Evolutionary conservation across 2,888 invertebrate genomes (phyloP).

Genomic region (Chrysolina oricalcia): DNA sequence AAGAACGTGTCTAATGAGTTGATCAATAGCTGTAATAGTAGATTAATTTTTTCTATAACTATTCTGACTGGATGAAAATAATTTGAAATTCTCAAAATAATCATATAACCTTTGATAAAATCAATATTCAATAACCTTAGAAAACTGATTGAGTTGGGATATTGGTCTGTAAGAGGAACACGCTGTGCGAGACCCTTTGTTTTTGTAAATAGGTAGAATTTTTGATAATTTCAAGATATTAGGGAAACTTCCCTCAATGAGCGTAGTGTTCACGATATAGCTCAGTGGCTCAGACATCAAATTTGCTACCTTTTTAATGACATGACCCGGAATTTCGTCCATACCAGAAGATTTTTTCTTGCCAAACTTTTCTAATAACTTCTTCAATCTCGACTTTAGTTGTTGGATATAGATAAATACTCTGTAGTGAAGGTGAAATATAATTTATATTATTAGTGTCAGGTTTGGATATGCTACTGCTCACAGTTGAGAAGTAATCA

Average conservation of each 20-base stretch:
- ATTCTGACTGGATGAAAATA: too few species aligned
- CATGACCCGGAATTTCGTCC: conserved; percentile 14
- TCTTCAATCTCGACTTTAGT: not conserved
- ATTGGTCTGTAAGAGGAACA: conserved; percentile 21
- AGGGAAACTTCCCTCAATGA: conserved; percentile 23
- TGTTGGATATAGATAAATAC: too few species aligned
- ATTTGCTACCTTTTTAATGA: conserved; percentile 21
- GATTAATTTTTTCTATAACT: not conserved
- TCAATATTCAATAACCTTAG: conserved; percentile 23
- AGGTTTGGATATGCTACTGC: conserved; percentile 22
- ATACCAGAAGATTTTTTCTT: conserved; percentile 21
- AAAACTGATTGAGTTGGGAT: conserved; percentile 21
- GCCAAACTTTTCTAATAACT: conserved; percentile 25
- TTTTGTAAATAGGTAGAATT: conserved; percentile 10
- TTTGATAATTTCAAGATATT: conserved; percentile 18
- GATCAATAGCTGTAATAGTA: not conserved
- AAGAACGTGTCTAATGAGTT: too few species aligned
- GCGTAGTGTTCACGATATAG: conserved; percentile 3
- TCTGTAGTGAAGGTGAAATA: conserved; percentile 4
- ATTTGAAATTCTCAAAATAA: not conserved
- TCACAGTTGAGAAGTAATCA: conserved; percentile 23
- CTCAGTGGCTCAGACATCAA: conserved; percentile 14
- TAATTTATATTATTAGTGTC: conserved; percentile 9
- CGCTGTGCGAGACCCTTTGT: conserved; percentile 6
- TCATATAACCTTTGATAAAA: conserved; percentile 20